Evolutionary conservation across 1,140 invertebrate species (phyloP).

Genomic region (Dreissena polymorpha): DNA sequence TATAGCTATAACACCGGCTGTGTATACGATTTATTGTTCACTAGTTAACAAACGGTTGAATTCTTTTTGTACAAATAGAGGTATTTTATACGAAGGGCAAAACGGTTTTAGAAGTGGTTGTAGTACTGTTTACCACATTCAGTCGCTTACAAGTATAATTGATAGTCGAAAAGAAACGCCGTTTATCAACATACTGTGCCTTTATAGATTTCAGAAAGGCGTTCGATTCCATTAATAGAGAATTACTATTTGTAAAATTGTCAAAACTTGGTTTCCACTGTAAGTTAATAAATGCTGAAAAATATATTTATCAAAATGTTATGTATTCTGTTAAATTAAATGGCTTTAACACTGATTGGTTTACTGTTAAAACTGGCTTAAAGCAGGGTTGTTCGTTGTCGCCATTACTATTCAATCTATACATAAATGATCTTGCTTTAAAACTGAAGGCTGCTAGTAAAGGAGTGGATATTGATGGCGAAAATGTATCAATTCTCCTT

Average conservation of each 20-base stretch:
- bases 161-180: too few relatives aligned
- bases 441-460: neutral
- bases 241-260: constrained; percentile 11
- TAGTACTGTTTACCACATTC: too few relatives aligned
- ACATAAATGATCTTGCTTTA: constrained; percentile 44
- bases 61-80: too few relatives aligned
- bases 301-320: constrained; percentile 39
- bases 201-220: constrained; percentile 53
- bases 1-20: too few relatives aligned
- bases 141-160: too few relatives aligned
- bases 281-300: constrained; percentile 37
- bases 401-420: constrained; percentile 50
- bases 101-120: too few relatives aligned
- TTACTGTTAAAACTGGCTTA: constrained; percentile 29
- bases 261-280: constrained; percentile 28
- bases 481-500: constrained; percentile 41
- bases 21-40: too few relatives aligned
- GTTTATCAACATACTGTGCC: constrained; percentile 33
- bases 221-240: constrained; percentile 46
- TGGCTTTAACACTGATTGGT: constrained; percentile 23
- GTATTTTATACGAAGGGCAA: too few relatives aligned
- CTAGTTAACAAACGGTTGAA: too few relatives aligned
- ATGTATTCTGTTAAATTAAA: constrained; percentile 35
- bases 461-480: constrained; percentile 12
- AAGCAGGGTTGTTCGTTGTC: constrained; percentile 50